phyloP scores from a whole-genome alignment of 1,140 invertebrate genomes.

The Drosophila pruinosa region DNA sequence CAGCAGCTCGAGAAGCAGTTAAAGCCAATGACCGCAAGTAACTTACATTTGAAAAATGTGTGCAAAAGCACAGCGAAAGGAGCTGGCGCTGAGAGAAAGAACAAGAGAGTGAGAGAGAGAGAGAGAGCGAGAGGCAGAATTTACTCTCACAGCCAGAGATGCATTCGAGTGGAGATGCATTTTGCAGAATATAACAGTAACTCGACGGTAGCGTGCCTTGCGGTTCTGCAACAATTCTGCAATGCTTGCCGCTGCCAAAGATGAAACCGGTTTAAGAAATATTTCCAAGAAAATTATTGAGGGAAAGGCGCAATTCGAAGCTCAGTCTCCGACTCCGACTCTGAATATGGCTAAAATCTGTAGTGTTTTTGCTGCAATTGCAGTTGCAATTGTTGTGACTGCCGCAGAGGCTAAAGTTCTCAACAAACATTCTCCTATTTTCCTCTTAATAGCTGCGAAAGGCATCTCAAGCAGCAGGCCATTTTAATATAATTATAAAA shows the following conservation, averaged over 20 bases:
- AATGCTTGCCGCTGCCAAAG: slow-evolving; percentile 56
- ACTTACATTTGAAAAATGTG: slow-evolving; percentile 83
- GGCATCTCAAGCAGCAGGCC: slow-evolving; percentile 41
- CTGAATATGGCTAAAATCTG: slow-evolving; percentile 27
- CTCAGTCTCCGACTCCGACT: background rate
- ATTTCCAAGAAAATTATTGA: slow-evolving; percentile 81
- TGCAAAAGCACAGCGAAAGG: slow-evolving; percentile 81
- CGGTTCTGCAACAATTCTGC: slow-evolving; percentile 62
- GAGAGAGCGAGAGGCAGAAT: background rate
- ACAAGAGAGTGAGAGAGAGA: slow-evolving; percentile 11
- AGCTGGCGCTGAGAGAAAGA: slow-evolving; percentile 34
- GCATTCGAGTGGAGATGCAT: slow-evolving; percentile 48
- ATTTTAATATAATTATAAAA: slow-evolving; percentile 48
- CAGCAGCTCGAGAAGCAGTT: slow-evolving; percentile 54
- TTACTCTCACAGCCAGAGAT: slow-evolving; percentile 26
- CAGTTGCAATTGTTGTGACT: background rate
- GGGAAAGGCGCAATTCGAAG: slow-evolving; percentile 66
- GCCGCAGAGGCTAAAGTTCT: slow-evolving; percentile 59
- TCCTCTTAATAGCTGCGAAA: slow-evolving; percentile 37
- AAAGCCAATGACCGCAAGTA: slow-evolving; percentile 83
- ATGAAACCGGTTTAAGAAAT: slow-evolving; percentile 80
- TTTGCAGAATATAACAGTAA: slow-evolving; percentile 77
- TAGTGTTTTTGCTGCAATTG: slow-evolving; percentile 33
- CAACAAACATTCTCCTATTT: slow-evolving; percentile 59
- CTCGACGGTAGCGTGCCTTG: slow-evolving; percentile 60